Percentiles rank a stretch among this genome's conserved stretches.
Conservation (phyloP, 2,888 invertebrate genomes). For the Ryuthela nishihirai region DNA sequence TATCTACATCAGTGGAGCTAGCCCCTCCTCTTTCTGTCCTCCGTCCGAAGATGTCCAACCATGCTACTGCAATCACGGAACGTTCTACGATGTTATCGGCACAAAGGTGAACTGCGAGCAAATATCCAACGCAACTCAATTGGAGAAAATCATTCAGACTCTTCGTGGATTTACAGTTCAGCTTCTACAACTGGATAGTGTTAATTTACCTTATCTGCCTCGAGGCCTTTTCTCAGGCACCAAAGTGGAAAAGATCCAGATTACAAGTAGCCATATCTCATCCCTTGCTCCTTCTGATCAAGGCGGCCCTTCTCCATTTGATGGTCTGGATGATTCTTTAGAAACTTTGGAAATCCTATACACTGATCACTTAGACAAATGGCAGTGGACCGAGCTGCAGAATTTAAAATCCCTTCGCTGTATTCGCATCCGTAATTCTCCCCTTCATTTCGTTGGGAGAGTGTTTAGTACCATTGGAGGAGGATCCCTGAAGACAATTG, state of each 20-base stretch:
- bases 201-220: slow-evolving; percentile 7
- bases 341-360: slow-evolving; percentile 3
- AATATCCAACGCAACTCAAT: background rate
- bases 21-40: no score
- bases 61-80: background rate
- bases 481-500: slow-evolving; percentile 13
- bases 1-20: no score
- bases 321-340: slow-evolving; percentile 10
- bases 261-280: background rate
- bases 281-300: slow-evolving; percentile 1
- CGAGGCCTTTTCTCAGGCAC: slow-evolving; percentile 9
- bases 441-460: slow-evolving; percentile 15
- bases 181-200: background rate
- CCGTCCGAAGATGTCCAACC: background rate
- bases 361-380: slow-evolving; percentile 1
- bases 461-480: slow-evolving; percentile 13
- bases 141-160: slow-evolving; percentile 8
- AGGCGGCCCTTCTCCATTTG: slow-evolving; percentile 12
- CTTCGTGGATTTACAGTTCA: slow-evolving; percentile 7
- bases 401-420: slow-evolving; percentile 4
- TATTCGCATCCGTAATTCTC: slow-evolving; percentile 1
- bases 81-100: background rate
- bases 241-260: background rate
- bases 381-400: slow-evolving; percentile 16
- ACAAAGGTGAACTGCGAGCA: slow-evolving; percentile 2